Evolutionary conservation across 2,797 vertebrate genomes (phyloP), one percentile per base, ranked within the genome.

Genomic region (Pelobates cultripes): DNA sequence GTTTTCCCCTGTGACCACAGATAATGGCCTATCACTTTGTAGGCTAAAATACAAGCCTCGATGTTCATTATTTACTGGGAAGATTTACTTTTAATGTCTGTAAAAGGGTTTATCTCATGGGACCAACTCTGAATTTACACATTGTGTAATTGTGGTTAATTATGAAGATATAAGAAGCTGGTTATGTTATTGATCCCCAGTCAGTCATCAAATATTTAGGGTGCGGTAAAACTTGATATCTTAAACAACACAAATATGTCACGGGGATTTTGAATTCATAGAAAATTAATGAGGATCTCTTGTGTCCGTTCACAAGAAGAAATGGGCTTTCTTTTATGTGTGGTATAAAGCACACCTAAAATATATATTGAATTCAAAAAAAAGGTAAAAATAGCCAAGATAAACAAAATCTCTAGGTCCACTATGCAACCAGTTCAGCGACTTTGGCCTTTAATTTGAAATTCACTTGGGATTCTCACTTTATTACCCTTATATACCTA

Each of bases 151-250:
- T 28, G 77, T 43, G 45, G 64, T 77, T 77, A 55, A 67, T 43
- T 76, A 76, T 70, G 64, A 64, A 74, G 53, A 45, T 53, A 60
- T 76, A 75, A 79, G 72, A 53, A 79, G 55, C 44, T 75, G 15
- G 43, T 55, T 60, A 78, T 83, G 82, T 67, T 79, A 84, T 84
- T 84, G 72, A 84, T 79, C 77, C 67, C 63, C 76, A 13, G 71
- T 80, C 79, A 73, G 40, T 80, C 77, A 76, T 84, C 14, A 84
- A 84, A 76, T 79, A 84, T 79, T 84, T 76, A 84, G 8, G 14
- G 6, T 41, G 7, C 43, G 69, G 55, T 83, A 79, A 71, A 79
- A 83, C 78, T 14, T 71, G 82, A 84, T 84, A 44, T 76, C 82
- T 84, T 84, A 79, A 84, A 80, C 82, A 84, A 76, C 73, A 76